phyloP scores from a whole-genome alignment of 2,888 invertebrate genomes.

The Volucella zonaria region DNA sequence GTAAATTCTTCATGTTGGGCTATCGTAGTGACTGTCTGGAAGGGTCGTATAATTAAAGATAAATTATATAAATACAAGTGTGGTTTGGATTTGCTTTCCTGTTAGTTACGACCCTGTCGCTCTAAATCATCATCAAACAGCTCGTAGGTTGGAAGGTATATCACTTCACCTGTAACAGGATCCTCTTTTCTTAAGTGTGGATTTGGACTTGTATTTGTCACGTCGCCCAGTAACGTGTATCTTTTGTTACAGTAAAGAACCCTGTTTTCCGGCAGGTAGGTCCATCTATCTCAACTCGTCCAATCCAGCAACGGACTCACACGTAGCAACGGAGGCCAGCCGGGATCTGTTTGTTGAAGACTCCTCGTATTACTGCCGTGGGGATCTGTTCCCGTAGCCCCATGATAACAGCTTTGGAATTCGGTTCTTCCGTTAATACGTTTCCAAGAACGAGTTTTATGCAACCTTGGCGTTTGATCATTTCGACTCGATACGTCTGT shows the following conservation, averaged over 20 bases:
- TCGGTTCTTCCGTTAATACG: constrained; percentile 84
- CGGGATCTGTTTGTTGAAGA: constrained; percentile 92
- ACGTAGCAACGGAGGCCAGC: constrained; percentile 95
- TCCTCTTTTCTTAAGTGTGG: constrained; percentile 86
- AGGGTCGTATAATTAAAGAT: constrained; percentile 65
- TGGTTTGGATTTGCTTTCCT: background rate
- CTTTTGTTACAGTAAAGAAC: constrained; percentile 97
- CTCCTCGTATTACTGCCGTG: constrained; percentile 86
- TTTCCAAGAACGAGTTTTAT: constrained; percentile 88
- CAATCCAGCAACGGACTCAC: constrained; percentile 96
- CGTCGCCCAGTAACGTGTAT: constrained; percentile 94
- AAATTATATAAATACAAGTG: constrained; percentile 51
- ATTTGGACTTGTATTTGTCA: constrained; percentile 91
- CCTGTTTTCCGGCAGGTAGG: constrained; percentile 89
- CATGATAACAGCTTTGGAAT: constrained; percentile 93
- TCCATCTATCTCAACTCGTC: constrained; percentile 96
- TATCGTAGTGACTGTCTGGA: too few species aligned
- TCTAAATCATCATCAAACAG: constrained; percentile 78
- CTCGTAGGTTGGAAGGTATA: constrained; percentile 90
- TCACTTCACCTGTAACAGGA: constrained; percentile 80
- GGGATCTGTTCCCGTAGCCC: constrained; percentile 96
- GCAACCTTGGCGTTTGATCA: constrained; percentile 87
- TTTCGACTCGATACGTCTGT: constrained; percentile 88
- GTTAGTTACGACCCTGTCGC: constrained; percentile 79
- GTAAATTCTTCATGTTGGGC: too few species aligned